Conservation (phyloP, 2,113 vertebrate species). For the Pomatorhinus ruficollis region DNA sequence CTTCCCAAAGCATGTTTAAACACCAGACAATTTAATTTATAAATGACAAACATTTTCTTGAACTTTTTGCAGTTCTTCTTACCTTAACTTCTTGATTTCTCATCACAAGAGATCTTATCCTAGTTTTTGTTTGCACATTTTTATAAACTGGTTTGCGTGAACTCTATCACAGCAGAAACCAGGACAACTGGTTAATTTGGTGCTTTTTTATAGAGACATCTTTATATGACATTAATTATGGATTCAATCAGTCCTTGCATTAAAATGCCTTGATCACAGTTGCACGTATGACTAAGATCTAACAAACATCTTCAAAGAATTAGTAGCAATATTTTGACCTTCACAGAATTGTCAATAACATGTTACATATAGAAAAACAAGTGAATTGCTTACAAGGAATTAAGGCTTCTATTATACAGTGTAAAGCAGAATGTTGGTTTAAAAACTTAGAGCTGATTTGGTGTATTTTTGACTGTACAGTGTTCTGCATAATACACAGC, state of each 20-base stretch:
- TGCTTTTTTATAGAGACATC: background rate
- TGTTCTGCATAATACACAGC: background rate
- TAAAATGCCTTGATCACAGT: background rate
- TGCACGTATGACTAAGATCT: background rate
- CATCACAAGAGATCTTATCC: background rate
- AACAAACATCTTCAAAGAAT: background rate
- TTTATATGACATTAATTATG: background rate
- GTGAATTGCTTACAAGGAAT: background rate
- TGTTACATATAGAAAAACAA: background rate
- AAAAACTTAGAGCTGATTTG: background rate
- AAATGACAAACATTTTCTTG: background rate
- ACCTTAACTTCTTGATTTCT: background rate
- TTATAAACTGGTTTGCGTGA: background rate
- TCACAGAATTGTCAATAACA: background rate
- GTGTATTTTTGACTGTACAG: background rate
- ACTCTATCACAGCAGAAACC: background rate
- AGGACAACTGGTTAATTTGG: background rate
- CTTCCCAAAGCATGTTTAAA: background rate
- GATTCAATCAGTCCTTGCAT: background rate
- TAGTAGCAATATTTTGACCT: background rate
- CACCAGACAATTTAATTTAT: background rate
- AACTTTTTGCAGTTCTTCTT: background rate
- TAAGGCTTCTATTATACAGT: background rate
- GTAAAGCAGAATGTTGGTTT: background rate
- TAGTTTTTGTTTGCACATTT: background rate